These are phyloP conservation scores for Petrocephalus schoutedeni DNA, from an alignment of 2,797 vertebrate genomes.

Conservation along the genomic window DNA sequence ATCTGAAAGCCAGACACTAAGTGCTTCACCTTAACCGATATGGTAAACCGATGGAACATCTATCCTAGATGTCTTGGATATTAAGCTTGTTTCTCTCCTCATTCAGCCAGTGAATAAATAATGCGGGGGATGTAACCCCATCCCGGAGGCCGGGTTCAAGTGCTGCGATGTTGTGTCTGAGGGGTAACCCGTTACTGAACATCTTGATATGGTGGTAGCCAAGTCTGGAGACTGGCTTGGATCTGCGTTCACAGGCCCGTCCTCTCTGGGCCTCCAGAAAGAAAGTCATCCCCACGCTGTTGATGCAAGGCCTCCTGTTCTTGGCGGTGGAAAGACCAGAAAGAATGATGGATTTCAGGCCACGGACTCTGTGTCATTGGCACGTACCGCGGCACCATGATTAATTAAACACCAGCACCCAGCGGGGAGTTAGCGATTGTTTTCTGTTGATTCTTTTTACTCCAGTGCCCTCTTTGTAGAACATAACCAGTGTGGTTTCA, in stretches of 20 bases:
- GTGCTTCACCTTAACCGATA: neutral
- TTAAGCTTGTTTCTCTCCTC: neutral
- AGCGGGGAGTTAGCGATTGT: neutral
- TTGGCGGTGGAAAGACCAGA: neutral
- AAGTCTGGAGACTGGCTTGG: neutral
- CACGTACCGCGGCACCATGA: neutral
- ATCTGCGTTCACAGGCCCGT: neutral
- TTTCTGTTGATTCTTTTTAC: neutral
- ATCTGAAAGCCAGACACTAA: neutral
- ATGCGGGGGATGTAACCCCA: neutral
- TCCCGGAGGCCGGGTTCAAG: neutral
- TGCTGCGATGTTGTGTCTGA: neutral
- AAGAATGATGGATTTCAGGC: neutral
- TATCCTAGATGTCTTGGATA: neutral
- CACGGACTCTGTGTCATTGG: neutral
- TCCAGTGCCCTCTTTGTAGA: neutral
- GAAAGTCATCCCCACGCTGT: neutral
- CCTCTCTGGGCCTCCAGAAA: neutral
- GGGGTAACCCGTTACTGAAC: neutral
- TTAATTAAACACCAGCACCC: neutral
- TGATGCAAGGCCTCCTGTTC: neutral
- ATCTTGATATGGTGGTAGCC: neutral
- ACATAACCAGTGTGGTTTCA: neutral
- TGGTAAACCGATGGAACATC: neutral
- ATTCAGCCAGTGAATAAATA: constrained; percentile 2